phyloP scores from a whole-genome alignment of 2,888 invertebrate species.

The Drosophila leonis region DNA sequence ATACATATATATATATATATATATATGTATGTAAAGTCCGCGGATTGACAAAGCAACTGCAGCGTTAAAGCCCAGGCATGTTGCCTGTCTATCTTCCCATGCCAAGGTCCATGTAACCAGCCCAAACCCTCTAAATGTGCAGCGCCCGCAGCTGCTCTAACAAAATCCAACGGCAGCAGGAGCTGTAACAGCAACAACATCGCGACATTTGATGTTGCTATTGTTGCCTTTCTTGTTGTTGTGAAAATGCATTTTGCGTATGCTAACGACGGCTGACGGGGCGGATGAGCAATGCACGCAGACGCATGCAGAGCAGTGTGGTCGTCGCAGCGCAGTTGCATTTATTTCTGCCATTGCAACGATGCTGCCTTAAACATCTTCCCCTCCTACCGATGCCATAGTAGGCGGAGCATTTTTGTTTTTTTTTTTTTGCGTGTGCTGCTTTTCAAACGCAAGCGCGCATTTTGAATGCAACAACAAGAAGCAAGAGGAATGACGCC shows the following conservation, averaged over 20 bases:
- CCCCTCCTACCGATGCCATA: not conserved
- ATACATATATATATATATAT: constrained; percentile 11
- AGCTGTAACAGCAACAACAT: constrained; percentile 13
- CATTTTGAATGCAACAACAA: constrained; percentile 82
- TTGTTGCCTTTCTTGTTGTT: constrained; percentile 37
- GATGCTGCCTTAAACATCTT: constrained; percentile 16
- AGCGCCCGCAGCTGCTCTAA: constrained; percentile 54
- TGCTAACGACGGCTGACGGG: constrained; percentile 44
- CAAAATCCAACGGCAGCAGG: constrained; percentile 52
- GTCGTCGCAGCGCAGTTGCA: constrained; percentile 60
- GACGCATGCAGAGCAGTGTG: constrained; percentile 46
- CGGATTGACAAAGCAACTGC: constrained; percentile 78
- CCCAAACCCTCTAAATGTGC: constrained; percentile 26
- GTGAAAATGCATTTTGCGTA: constrained; percentile 69
- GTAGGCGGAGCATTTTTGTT: constrained; percentile 84
- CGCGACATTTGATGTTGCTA: constrained; percentile 58
- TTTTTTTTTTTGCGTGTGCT: constrained; percentile 81
- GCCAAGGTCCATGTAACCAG: constrained; percentile 11
- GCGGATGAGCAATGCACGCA: constrained; percentile 73
- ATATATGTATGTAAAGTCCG: constrained; percentile 42
- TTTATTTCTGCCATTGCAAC: constrained; percentile 60
- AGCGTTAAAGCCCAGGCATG: constrained; percentile 72
- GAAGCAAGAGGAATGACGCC: constrained; percentile 18
- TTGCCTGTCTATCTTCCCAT: constrained; percentile 55
- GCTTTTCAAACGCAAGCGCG: constrained; percentile 84